Base-by-base conservation (phyloP, 2,113 vertebrate species). In the Anarrhichthys ocellatus region DNA sequence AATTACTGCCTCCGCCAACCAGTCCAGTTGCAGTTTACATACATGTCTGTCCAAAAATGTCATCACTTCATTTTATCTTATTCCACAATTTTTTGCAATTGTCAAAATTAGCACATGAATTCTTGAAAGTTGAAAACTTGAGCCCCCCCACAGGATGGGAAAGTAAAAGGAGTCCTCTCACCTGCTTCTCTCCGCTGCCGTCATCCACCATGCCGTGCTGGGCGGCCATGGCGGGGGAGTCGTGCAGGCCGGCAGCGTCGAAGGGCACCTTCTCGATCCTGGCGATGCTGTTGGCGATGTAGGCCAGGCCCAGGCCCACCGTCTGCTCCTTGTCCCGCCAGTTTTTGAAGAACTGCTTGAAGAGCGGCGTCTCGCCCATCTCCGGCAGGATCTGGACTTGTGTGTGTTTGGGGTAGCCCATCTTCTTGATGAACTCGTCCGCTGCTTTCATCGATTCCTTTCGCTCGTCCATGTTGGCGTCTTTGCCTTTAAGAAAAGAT, bases 281-380 rank as follows among this genome's bases (percentile, higher is more conserved):
- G 93, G 98, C 98, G 9, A 99, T 94, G 48, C 96, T 96, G 90
- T 97, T 97, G 68, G 98, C 96, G 66, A 99, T 85, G 20, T 99
- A 98, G 54, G 95, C 93, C 84, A 97, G 78, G 3, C 98, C 98
- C 81, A 96, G 91, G 13, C 98, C 97, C 0, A 95, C 96, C 0
- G 97, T 99, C 96, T 99, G 96, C 65, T 99, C 97, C 80, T 29
- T 94, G 81, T 99, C 98, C 1, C 95, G 89, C 98, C 98, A 99
- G 95, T 97, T 98, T 92, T 99, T 99, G 95, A 99, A 99, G 94
- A 99, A 99, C 85, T 99, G 98, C 91, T 99, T 99, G 93, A 99
- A 99, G 74, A 99, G 93, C 0, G 98, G 98, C 0, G 98, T 99
- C 95, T 99, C 98, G 0, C 98, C 98, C 0, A 94, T 95, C 90